Percentiles rank a stretch among this genome's conserved stretches.
phyloP scores from a whole-genome alignment of 2,888 invertebrate genomes.

The Dysmachus trigonus region DNA sequence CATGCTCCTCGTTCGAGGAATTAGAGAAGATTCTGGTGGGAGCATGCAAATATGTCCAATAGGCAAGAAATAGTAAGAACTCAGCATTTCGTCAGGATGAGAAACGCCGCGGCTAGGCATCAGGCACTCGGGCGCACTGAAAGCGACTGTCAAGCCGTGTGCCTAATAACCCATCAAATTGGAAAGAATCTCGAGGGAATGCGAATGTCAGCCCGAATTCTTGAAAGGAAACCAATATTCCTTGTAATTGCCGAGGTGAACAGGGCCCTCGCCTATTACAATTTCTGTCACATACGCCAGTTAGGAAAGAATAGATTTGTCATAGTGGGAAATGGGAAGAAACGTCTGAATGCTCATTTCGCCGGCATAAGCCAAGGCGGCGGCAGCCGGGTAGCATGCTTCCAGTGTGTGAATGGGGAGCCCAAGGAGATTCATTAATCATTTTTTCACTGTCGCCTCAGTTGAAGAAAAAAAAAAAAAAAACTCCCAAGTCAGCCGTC shows the following conservation, averaged over 20 bases:
- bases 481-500: constrained; percentile 10
- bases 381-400: neutral
- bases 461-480: neutral
- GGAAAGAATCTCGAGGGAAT: constrained; percentile 15
- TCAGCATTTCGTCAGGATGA: neutral
- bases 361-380: neutral
- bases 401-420: neutral
- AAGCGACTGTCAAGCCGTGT: neutral
- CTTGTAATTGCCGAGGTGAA: constrained; percentile 11
- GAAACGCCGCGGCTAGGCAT: neutral
- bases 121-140: neutral
- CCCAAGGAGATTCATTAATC: constrained; percentile 25
- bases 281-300: constrained; percentile 28
- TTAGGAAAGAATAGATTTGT: constrained; percentile 23
- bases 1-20: neutral
- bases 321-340: constrained; percentile 5
- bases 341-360: constrained; percentile 4
- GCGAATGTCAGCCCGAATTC: neutral
- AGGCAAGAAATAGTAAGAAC: neutral
- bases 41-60: neutral
- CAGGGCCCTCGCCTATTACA: constrained; percentile 14
- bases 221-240: constrained; percentile 17
- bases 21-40: neutral
- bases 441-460: constrained; percentile 13
- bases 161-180: constrained; percentile 25